Percentiles rank a stretch among this genome's conserved stretches.
phyloP scores from a whole-genome alignment of 1,140 invertebrate genomes.

The Thalassaphorura encarpata region DNA sequence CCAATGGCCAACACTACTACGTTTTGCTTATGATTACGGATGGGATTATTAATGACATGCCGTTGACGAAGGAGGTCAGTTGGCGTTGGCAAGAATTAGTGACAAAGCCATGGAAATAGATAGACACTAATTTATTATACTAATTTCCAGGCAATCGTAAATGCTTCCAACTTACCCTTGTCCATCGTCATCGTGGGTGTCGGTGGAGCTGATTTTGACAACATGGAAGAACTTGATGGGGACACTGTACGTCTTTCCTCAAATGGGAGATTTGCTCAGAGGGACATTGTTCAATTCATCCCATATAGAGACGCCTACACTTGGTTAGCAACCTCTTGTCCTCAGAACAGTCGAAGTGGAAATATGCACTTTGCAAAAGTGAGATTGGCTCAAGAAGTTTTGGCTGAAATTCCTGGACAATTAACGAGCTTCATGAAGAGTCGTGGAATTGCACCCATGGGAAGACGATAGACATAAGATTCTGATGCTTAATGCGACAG shows the following conservation, averaged over 20 bases:
- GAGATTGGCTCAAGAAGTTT: constrained; percentile 48
- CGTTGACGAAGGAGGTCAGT: constrained; percentile 48
- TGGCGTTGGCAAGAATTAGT: too few species aligned
- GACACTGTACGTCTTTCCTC: constrained; percentile 44
- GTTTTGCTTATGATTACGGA: constrained; percentile 57
- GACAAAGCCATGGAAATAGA: too few species aligned
- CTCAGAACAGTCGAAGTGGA: neutral
- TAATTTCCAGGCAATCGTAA: constrained; percentile 42
- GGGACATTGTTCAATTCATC: constrained; percentile 56
- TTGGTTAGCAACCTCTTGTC: constrained; percentile 10
- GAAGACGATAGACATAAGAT: too few species aligned
- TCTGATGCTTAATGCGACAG: too few species aligned
- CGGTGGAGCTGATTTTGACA: constrained; percentile 47
- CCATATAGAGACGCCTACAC: constrained; percentile 28
- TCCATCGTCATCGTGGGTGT: constrained; percentile 54
- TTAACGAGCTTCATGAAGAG: constrained; percentile 50
- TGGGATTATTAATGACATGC: constrained; percentile 56
- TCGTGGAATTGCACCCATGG: constrained; percentile 40
- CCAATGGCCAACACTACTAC: constrained; percentile 49
- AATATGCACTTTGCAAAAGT: constrained; percentile 18
- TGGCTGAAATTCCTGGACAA: constrained; percentile 53
- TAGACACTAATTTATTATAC: too few species aligned
- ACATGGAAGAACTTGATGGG: constrained; percentile 49
- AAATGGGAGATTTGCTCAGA: constrained; percentile 39
- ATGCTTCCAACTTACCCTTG: constrained; percentile 47